Evolutionary conservation across 2,797 vertebrate species (phyloP).

Genomic region (Mus minutoides): DNA sequence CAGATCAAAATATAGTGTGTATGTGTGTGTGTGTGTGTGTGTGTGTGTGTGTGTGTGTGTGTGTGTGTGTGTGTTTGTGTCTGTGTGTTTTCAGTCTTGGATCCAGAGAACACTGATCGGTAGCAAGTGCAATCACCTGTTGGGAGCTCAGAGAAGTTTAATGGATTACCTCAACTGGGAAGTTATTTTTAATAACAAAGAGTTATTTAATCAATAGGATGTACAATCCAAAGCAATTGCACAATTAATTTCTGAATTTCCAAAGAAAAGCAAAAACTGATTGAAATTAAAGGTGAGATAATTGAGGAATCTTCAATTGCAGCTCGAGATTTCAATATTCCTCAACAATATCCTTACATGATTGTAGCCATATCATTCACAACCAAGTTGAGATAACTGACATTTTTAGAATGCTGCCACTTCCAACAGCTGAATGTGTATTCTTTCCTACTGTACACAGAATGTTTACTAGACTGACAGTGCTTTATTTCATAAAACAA

Average conservation of each 20-base stretch:
- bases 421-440: not conserved
- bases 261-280: not conserved
- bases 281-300: not conserved
- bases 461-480: not conserved
- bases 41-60: not conserved
- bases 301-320: not conserved
- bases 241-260: not conserved
- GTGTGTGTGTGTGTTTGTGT: too few relatives aligned
- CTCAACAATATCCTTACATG: not conserved
- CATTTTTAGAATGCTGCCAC: not conserved
- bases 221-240: not conserved
- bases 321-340: not conserved
- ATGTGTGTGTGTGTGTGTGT: too few relatives aligned
- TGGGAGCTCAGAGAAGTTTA: not conserved
- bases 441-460: not conserved
- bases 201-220: not conserved
- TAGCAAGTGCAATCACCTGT: not conserved
- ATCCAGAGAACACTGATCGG: not conserved
- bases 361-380: not conserved
- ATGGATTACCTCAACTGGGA: not conserved
- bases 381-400: not conserved
- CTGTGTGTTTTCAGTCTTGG: not conserved
- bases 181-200: not conserved
- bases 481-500: not conserved
- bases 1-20: not conserved